phyloP scores from a whole-genome alignment of 2,113 vertebrate species.

The Chelonoidis abingdonii region DNA sequence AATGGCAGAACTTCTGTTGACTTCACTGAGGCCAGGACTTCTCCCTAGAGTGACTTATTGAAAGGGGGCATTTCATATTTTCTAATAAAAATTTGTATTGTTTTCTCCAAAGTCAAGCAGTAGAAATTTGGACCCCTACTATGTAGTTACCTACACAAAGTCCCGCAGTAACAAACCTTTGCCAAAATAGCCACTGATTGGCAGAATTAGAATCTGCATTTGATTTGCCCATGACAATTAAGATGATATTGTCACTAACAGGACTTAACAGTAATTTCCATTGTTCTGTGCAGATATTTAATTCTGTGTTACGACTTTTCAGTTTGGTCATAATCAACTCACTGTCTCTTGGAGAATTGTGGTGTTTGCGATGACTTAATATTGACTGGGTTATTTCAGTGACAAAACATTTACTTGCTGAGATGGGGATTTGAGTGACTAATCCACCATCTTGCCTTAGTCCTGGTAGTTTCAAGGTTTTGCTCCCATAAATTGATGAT shows the following conservation, averaged over 20 bases:
- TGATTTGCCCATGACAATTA: slow-evolving; percentile 39
- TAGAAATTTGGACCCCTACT: neutral
- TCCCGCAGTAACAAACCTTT: neutral
- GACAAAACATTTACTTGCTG: slow-evolving; percentile 67
- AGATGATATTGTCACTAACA: slow-evolving; percentile 28
- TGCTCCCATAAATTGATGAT: neutral
- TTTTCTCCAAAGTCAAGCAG: slow-evolving; percentile 17
- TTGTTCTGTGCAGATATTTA: slow-evolving; percentile 56
- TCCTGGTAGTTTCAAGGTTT: slow-evolving; percentile 50
- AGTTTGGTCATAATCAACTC: slow-evolving; percentile 49
- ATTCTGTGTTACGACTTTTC: slow-evolving; percentile 42
- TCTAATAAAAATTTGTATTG: slow-evolving; percentile 14
- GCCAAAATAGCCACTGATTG: slow-evolving; percentile 34
- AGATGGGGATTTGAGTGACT: slow-evolving; percentile 34
- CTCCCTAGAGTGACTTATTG: neutral
- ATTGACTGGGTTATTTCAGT: slow-evolving; percentile 64
- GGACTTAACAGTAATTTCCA: slow-evolving; percentile 40
- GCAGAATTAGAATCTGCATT: slow-evolving; percentile 46
- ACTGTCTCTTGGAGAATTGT: slow-evolving; percentile 47
- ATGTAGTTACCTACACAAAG: slow-evolving; percentile 32
- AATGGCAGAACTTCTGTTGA: neutral
- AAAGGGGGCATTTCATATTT: neutral
- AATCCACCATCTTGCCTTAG: slow-evolving; percentile 34
- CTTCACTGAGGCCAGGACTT: neutral
- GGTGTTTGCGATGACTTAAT: slow-evolving; percentile 67